Percentiles rank a stretch among this genome's conserved stretches.
These are phyloP conservation scores for Trachelus troglodyta DNA, from an alignment of 2,888 invertebrate genomes.

Conservation along the genomic window DNA sequence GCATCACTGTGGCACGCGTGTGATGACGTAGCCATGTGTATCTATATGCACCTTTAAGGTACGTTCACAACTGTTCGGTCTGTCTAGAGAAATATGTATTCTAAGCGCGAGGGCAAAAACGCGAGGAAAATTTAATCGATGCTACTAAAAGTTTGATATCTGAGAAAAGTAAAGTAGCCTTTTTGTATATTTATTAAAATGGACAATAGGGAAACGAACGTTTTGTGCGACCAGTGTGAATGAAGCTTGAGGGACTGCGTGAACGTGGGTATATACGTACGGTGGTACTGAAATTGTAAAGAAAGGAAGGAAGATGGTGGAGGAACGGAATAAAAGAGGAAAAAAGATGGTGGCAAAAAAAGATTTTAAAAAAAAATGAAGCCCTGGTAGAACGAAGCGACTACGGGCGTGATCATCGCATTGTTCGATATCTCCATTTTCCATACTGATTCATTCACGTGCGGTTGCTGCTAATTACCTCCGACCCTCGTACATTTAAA, in stretches of 20 bases:
- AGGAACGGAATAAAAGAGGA: background rate
- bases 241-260: background rate
- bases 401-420: slow-evolving; percentile 45
- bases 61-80: too few species aligned
- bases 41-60: too few species aligned
- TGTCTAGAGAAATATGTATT: too few species aligned
- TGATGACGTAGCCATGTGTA: slow-evolving; percentile 49
- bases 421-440: slow-evolving; percentile 52
- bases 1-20: slow-evolving; percentile 59
- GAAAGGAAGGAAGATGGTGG: slow-evolving; percentile 18
- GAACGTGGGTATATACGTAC: background rate
- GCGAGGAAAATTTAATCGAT: too few species aligned
- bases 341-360: slow-evolving; percentile 17
- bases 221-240: background rate
- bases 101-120: too few species aligned
- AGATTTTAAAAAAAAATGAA: slow-evolving; percentile 10
- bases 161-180: too few species aligned
- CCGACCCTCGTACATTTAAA: slow-evolving; percentile 31
- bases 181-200: too few species aligned
- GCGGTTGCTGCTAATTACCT: slow-evolving; percentile 53
- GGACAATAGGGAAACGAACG: background rate
- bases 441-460: slow-evolving; percentile 41
- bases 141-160: too few species aligned
- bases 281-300: background rate
- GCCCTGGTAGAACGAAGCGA: slow-evolving; percentile 19